Evolutionary conservation across 2,113 vertebrate genomes (phyloP), one percentile per base, ranked within the genome.

Genomic region (Podiceps cristatus): DNA sequence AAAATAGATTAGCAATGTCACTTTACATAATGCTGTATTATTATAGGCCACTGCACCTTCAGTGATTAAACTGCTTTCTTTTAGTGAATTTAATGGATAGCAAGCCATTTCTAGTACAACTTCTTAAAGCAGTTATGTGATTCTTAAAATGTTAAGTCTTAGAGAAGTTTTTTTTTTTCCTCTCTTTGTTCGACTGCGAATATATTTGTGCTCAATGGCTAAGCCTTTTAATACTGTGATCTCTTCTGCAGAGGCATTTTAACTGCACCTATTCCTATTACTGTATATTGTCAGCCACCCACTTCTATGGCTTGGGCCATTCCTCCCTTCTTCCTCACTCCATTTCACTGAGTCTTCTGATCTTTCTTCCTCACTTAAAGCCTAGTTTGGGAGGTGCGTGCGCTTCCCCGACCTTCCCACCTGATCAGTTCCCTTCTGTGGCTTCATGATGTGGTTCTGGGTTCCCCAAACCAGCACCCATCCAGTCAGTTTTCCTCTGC

Each of bases 371-470:
- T 73, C 42, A 71, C 52, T 85, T 58, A 42, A 75, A 93, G 33
- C 31, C n/a, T 44, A 55, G 13, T 28, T 58, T 58, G 19, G 18
- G 44, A 78, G 33, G 8, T 40, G 7, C 0, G 0, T 9, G 23
- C 63, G 25, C 40, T 79, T 78, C 40, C 53, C 62, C 45, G 49
- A 93, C 33, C 13, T 85, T 90, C 25, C 22, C 18, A 44, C 33
- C 24, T 71, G 55, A 74, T 23, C 31, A 24, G 14, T 27, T 58
- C 50, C 5, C 13, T 60, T 85, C 42, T 52, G 52, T 7, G 20
- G 73, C 75, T 58, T 67, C 14, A 3, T 17, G 45, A 28, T 13
- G 7, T 29, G 47, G 53, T 13, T 72, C 53, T 25, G 29, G 13
- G 13, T 68, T 82, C 49, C 25, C 64, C 40, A 53, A 25, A 90